These are phyloP conservation scores for Lerista edwardsae DNA, from an alignment of 2,797 vertebrate species.

Conservation along the genomic window DNA sequence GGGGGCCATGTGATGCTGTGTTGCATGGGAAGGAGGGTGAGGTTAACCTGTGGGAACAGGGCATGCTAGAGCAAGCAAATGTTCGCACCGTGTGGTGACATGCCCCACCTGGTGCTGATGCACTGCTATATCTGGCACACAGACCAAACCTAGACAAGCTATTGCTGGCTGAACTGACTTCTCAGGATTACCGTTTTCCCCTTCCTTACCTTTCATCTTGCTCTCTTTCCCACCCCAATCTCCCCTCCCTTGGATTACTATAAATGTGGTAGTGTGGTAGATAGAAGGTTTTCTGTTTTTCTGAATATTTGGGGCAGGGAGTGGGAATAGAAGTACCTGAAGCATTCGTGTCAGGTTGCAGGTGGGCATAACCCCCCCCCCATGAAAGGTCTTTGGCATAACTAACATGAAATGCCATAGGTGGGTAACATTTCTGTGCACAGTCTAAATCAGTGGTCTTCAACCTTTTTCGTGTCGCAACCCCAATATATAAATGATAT, in stretches of 20 bases:
- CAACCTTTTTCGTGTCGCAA: too few relatives aligned
- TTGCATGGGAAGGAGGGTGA: not conserved
- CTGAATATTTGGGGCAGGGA: not conserved
- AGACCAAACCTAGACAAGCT: not conserved
- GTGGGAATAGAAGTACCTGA: not conserved
- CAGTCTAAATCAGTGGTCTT: too few relatives aligned
- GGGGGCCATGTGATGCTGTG: not conserved
- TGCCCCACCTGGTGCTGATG: constrained; percentile 15
- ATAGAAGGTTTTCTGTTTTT: not conserved
- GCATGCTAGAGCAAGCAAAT: not conserved
- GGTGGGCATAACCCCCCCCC: not conserved
- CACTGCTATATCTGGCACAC: not conserved
- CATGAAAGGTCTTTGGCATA: not conserved
- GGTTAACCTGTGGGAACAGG: constrained; percentile 9
- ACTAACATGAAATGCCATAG: not conserved
- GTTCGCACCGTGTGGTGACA: not conserved
- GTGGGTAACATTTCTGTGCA: not conserved
- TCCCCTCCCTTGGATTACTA: not conserved
- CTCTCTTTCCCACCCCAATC: not conserved
- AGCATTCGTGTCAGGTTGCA: not conserved
- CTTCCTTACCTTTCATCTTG: not conserved
- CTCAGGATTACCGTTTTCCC: rapidly evolving
- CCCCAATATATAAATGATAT: too few relatives aligned
- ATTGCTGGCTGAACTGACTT: not conserved
- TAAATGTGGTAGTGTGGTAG: not conserved